phyloP scores from a whole-genome alignment of 1,140 invertebrate species.

The Araneus ventricosus region DNA sequence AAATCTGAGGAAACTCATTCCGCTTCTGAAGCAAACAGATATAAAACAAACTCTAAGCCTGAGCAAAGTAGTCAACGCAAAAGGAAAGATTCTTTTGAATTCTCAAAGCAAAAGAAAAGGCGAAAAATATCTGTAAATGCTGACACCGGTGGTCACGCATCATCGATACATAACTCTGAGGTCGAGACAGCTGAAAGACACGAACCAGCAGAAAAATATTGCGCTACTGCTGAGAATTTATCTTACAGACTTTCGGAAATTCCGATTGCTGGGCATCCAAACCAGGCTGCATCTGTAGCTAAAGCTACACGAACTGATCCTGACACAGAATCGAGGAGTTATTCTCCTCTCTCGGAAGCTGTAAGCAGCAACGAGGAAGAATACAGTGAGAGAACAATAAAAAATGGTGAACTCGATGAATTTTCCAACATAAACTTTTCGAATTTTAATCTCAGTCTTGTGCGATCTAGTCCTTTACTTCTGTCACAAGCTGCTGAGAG shows the following conservation, averaged over 20 bases:
- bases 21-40: neutral
- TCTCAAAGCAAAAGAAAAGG: constrained; percentile 49
- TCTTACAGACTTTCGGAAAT: constrained; percentile 15
- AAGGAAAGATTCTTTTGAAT: constrained; percentile 32
- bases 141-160: neutral
- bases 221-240: constrained; percentile 21
- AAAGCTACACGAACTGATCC: neutral
- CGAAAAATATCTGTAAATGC: neutral
- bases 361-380: constrained; percentile 57
- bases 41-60: neutral
- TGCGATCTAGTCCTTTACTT: constrained; percentile 69
- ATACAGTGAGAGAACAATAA: neutral
- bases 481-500: neutral
- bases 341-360: constrained; percentile 60
- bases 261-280: neutral
- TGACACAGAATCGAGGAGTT: constrained; percentile 54
- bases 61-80: neutral
- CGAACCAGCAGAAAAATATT: neutral
- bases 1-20: constrained; percentile 23
- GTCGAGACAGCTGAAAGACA: neutral
- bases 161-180: neutral
- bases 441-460: constrained; percentile 48
- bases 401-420: constrained; percentile 13
- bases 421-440: constrained; percentile 62
- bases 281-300: neutral